These are phyloP conservation scores for Tetraodon nigroviridis DNA, from an alignment of 2,113 vertebrate genomes.

Conservation along the genomic window DNA sequence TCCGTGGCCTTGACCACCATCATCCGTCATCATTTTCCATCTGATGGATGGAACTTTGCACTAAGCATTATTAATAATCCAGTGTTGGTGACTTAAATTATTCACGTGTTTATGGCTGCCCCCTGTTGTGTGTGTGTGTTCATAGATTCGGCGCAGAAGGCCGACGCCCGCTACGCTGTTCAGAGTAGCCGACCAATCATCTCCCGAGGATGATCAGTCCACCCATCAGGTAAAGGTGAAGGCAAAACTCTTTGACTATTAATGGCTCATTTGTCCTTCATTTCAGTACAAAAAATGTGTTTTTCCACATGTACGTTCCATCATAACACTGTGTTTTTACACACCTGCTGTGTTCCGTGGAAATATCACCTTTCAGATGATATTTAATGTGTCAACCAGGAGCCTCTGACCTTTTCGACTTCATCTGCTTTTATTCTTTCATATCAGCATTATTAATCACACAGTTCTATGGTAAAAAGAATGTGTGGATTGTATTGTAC, in stretches of 20 bases:
- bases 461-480: not conserved
- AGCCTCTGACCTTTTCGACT: no score
- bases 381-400: not conserved
- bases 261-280: conserved; percentile 5
- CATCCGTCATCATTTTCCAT: conserved; percentile 16
- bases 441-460: not conserved
- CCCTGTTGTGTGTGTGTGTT: conserved; percentile 36
- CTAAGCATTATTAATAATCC: conserved; percentile 34
- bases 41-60: conserved; percentile 18
- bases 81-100: conserved; percentile 6
- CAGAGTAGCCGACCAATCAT: conserved; percentile 86
- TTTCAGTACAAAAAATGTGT: not conserved
- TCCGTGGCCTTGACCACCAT: not conserved
- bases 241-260: conserved; percentile 21
- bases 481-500: not conserved
- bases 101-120: conserved; percentile 31
- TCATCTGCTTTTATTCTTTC: not conserved
- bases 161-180: conserved; percentile 92
- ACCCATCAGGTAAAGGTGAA: conserved; percentile 73
- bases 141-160: conserved; percentile 87
- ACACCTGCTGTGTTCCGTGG: not conserved
- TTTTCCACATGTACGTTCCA: no score
- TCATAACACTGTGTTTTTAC: not conserved
- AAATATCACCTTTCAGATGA: not conserved
- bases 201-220: conserved; percentile 80